Evolutionary conservation across 2,797 vertebrate genomes (phyloP).

Genomic region (Nannoperca obscura): DNA sequence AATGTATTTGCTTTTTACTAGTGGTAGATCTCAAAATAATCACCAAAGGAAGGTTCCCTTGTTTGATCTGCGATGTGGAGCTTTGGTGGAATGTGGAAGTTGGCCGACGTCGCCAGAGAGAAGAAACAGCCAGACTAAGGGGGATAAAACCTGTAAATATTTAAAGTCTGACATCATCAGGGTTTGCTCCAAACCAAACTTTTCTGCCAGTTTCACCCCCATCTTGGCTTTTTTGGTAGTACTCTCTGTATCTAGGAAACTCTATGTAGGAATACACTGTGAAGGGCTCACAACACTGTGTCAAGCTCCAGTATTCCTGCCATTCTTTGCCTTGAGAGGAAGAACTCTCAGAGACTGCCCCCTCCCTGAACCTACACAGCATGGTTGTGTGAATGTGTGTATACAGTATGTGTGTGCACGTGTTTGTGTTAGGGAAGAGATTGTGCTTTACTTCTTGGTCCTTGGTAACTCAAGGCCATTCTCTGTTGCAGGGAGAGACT

Average conservation of each 20-base stretch:
- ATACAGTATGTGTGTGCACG: slow-evolving; percentile 26
- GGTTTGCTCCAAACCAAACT: neutral
- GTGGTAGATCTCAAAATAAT: slow-evolving; percentile 27
- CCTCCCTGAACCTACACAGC: slow-evolving; percentile 54
- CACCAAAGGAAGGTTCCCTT: slow-evolving; percentile 38
- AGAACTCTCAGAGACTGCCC: slow-evolving; percentile 14
- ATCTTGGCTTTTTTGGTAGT: slow-evolving; percentile 16
- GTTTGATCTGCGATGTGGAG: slow-evolving; percentile 49
- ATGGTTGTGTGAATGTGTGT: slow-evolving; percentile 51
- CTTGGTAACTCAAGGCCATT: slow-evolving; percentile 24
- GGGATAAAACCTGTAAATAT: slow-evolving; percentile 42
- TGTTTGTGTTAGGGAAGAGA: slow-evolving; percentile 38
- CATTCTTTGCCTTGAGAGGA: slow-evolving; percentile 19
- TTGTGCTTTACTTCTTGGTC: neutral
- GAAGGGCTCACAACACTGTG: neutral
- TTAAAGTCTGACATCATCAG: slow-evolving; percentile 17
- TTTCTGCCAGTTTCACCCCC: slow-evolving; percentile 8
- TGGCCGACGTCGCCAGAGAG: slow-evolving; percentile 38
- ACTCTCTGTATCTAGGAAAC: neutral
- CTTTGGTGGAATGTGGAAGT: slow-evolving; percentile 54
- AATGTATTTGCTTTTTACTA: slow-evolving; percentile 18
- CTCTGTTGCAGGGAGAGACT: slow-evolving; percentile 91
- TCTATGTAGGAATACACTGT: neutral
- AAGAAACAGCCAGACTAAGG: slow-evolving; percentile 7
- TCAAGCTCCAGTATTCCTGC: slow-evolving; percentile 3